Percentiles rank a stretch among this genome's conserved stretches.
Conservation (phyloP, 1,140 invertebrate species). For the Laodelphax striatellus region DNA sequence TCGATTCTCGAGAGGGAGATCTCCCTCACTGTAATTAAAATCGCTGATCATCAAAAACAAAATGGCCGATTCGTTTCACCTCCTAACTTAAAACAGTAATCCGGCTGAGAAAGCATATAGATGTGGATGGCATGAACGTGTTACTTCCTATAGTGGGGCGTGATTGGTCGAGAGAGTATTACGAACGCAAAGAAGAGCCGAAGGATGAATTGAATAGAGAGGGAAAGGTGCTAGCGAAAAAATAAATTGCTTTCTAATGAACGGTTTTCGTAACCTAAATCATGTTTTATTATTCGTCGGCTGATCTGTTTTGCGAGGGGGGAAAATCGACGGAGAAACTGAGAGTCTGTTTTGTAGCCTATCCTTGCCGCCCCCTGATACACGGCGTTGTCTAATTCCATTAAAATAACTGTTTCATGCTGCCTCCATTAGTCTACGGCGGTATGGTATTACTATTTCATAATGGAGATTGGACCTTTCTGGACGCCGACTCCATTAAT, state of each 20-base stretch:
- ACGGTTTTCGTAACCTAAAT: conserved; percentile 2
- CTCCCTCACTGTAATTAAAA: too few relatives aligned
- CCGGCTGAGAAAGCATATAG: too few relatives aligned
- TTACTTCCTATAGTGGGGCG: too few relatives aligned
- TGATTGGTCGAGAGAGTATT: too few relatives aligned
- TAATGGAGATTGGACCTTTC: background rate
- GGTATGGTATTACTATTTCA: background rate
- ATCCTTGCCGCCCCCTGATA: background rate
- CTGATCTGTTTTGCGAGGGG: background rate
- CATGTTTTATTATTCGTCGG: conserved; percentile 3
- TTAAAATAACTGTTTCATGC: background rate
- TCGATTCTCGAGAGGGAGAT: too few relatives aligned
- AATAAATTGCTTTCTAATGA: conserved; percentile 3
- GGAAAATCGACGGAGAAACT: too few relatives aligned
- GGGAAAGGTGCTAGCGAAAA: background rate
- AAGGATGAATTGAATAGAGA: too few relatives aligned
- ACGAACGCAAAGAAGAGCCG: too few relatives aligned
- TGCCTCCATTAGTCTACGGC: background rate
- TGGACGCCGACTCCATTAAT: background rate
- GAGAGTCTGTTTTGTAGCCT: background rate
- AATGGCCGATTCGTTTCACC: too few relatives aligned
- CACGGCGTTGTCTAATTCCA: background rate
- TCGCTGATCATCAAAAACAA: too few relatives aligned
- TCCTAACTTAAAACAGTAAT: too few relatives aligned
- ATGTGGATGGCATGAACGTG: too few relatives aligned